A percentile compares a stretch with the other conserved stretches of the same genome.
Evolutionary conservation across 2,888 invertebrate genomes (phyloP).

Genomic region (Allophyes oxyacanthae): DNA sequence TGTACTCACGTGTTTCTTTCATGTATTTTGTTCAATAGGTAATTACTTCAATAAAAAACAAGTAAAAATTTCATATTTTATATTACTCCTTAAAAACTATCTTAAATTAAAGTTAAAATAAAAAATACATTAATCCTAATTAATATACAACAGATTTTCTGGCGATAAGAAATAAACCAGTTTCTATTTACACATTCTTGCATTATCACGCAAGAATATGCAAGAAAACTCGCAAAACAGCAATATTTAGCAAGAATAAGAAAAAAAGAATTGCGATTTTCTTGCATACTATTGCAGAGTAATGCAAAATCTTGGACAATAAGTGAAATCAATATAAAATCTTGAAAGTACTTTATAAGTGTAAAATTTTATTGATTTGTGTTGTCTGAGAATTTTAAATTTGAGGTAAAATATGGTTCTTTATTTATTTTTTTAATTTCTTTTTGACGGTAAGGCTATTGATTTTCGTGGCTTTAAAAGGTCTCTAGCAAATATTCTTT

Average conservation of each 20-base stretch:
- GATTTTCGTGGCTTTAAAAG: too few species aligned
- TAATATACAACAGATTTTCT: constrained; percentile 53
- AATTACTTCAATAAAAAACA: constrained; percentile 31
- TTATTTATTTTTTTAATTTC: not conserved
- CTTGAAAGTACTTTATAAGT: constrained; percentile 16
- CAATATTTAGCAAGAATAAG: constrained; percentile 9
- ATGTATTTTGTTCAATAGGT: too few species aligned
- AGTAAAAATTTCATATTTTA: constrained; percentile 46
- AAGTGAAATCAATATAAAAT: constrained; percentile 17
- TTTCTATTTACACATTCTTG: constrained; percentile 45
- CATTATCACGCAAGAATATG: constrained; percentile 23
- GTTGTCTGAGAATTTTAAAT: constrained; percentile 21
- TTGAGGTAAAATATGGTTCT: not conserved
- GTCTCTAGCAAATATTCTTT: too few species aligned
- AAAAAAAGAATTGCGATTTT: not conserved
- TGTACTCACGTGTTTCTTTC: too few species aligned
- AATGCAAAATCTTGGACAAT: constrained; percentile 11
- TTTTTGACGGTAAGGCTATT: too few species aligned
- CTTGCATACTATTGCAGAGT: constrained; percentile 20
- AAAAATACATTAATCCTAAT: constrained; percentile 46
- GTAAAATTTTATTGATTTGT: constrained; percentile 8
- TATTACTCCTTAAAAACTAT: constrained; percentile 51
- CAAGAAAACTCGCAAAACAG: constrained; percentile 13
- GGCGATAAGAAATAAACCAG: constrained; percentile 26
- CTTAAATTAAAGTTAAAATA: constrained; percentile 40